Conservation (phyloP, 92 coral and sea anemone species). For the Porites evermanni region DNA sequence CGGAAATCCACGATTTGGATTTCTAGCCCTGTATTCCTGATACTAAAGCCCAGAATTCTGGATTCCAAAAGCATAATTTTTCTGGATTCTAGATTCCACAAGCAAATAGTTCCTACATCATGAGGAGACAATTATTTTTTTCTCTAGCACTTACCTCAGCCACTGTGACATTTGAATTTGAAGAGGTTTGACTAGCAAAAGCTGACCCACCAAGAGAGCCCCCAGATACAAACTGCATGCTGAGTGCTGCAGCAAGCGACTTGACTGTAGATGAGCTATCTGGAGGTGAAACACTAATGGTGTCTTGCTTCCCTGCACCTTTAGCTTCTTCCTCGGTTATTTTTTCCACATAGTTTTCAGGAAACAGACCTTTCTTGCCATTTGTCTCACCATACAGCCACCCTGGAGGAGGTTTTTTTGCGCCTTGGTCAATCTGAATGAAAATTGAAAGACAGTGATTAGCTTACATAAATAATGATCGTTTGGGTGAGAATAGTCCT, state of each 20-base stretch:
- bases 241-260: slow-evolving; percentile 78
- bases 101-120: too few species aligned
- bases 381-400: slow-evolving; percentile 91
- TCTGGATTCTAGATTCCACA: too few species aligned
- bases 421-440: slow-evolving; percentile 78
- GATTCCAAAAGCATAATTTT: too few species aligned
- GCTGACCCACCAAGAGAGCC: slow-evolving; percentile 47
- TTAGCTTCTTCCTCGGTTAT: slow-evolving; percentile 80
- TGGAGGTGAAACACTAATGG: slow-evolving; percentile 37
- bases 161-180: slow-evolving; percentile 24
- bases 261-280: slow-evolving; percentile 67
- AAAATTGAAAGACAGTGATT: neutral
- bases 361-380: slow-evolving; percentile 86
- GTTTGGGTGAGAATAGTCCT: too few species aligned
- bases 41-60: too few species aligned
- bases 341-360: slow-evolving; percentile 93
- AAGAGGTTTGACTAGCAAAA: slow-evolving; percentile 21
- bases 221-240: slow-evolving; percentile 70
- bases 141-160: slow-evolving; percentile 32
- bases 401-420: slow-evolving; percentile 88
- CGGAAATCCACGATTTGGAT: too few species aligned
- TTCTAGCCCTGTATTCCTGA: too few species aligned
- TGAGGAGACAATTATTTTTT: too few species aligned
- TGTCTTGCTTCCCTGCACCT: slow-evolving; percentile 24
- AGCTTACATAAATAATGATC: too few species aligned